Evolutionary conservation across 1,140 invertebrate species (phyloP), one percentile per base, ranked within the genome.

Genomic region (Macrosteles quadrilineatus): DNA sequence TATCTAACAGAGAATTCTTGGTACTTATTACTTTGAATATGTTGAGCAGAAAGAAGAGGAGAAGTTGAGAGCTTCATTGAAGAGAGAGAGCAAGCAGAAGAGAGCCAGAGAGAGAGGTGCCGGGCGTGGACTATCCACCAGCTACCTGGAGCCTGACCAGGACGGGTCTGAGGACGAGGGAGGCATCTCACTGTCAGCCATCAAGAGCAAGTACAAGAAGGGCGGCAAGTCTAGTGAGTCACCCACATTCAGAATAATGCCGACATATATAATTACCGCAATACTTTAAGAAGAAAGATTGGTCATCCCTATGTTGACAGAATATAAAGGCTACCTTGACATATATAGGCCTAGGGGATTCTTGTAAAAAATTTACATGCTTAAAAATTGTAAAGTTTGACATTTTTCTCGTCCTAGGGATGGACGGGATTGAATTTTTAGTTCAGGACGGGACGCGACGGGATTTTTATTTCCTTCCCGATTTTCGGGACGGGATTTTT

Each of bases 161-260:
- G 91, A 94, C 68, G 94, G 92, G 65, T 95, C 93, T 12, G 94
- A 96, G 68, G 93, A 96, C 76, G 94, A 96, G 76, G 93, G 92
- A 71, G 91, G 88, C 14, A 95, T 98, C 75, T 97, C 95, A 6
- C 81, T 98, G 1, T 88, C 92, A 70, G 95, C 95, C 32, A 98
- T 98, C 76, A 98, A 98, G 81, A 97, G 94, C 81, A 91, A 94
- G 78, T 97, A 95, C 80, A 98, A 98, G 79, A 87, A 86, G 50
- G 67, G 67, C 36, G 21, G 19, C 47, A 71, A 68, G n/a, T 73
- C 73, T 68, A 64, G 68, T 68, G 66, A 71, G 65, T n/a, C 62
- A 36, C n/a, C n/a, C n/a, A n/a, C n/a, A n/a, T n/a, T n/a, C n/a
- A n/a, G n/a, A n/a, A n/a, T n/a, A n/a, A n/a, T n/a, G n/a, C n/a